These are phyloP conservation scores for Syncerus caffer DNA, from an alignment of 2,797 vertebrate species.

Conservation along the genomic window DNA sequence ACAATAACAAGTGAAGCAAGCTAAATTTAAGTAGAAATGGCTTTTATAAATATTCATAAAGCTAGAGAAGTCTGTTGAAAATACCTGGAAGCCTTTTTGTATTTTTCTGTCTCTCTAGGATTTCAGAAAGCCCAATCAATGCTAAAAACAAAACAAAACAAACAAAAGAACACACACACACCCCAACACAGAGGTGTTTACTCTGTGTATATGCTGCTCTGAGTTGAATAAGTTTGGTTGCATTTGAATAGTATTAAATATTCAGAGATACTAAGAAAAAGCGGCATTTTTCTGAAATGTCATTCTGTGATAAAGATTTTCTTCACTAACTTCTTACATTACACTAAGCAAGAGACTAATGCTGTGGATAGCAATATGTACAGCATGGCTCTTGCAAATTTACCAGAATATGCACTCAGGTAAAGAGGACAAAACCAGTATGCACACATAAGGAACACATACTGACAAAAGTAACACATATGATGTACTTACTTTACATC, in stretches of 20 bases:
- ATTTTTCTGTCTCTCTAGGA: neutral
- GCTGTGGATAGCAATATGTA: neutral
- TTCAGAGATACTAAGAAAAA: neutral
- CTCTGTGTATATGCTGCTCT: neutral
- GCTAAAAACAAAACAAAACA: neutral
- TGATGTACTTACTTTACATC: too few species aligned
- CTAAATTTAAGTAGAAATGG: conserved; percentile 68
- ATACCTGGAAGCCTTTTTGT: conserved; percentile 12
- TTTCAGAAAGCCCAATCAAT: neutral
- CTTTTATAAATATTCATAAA: conserved; percentile 71
- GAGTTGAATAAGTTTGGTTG: neutral
- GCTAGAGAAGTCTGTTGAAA: conserved; percentile 43
- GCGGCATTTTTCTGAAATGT: neutral
- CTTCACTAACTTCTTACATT: neutral
- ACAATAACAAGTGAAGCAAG: conserved; percentile 65
- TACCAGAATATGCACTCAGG: neutral
- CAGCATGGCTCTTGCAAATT: neutral
- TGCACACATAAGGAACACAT: neutral
- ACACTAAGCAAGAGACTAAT: neutral
- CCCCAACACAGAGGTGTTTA: neutral
- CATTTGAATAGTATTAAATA: neutral
- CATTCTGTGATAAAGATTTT: neutral
- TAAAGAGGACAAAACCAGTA: neutral
- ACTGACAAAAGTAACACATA: neutral
- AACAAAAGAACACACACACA: neutral